Evolutionary conservation across 2,797 vertebrate genomes (phyloP), one percentile per base, ranked within the genome.

Genomic region (Sebastolobus altivelis): DNA sequence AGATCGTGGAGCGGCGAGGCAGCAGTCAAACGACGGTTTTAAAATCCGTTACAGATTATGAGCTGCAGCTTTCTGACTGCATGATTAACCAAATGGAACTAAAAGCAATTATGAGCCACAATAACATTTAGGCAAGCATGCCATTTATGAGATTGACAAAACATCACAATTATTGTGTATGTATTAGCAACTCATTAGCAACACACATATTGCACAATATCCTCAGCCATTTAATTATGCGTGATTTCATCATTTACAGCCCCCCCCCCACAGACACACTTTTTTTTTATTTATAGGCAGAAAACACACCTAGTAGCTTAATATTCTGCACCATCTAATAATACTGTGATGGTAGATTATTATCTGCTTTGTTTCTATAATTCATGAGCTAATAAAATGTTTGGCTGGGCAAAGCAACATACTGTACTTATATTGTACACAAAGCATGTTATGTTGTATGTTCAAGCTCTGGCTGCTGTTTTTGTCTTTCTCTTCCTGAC

Each of bases 61-160:
- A 74, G 72, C 69, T 70, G 83, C 49, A 52, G 49, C 84, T 78
- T 93, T 94, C 93, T 95, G 94, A 96, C 95, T 96, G 96, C 97
- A 95, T 96, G 96, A 97, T 96, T 96, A 96, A 92, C 94, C 96
- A 97, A 95, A 97, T 95, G 96, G 96, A 97, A 97, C 96, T 96
- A 96, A 97, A 96, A 95, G 96, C 97, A 97, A 97, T 98, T 97
- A 97, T 95, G 95, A 96, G 94, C 94, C 95, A 95, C 96, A 94
- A 91, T 97, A 89, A 91, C 82, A 88, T 96, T 96, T 96, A 96
- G 79, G 94, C 96, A 94, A 96, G 96, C 96, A 94, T 96, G 95
- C 95, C 95, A 95, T 96, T 97, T 96, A 96, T 95, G 94, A 96
- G 96, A 97, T 94, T 97, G 96, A 97, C 97, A 96, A 97, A 92